Percentiles rank a stretch among this genome's conserved stretches.
phyloP scores from a whole-genome alignment of 2,888 invertebrate species.

The Tuberolachnus salignus region DNA sequence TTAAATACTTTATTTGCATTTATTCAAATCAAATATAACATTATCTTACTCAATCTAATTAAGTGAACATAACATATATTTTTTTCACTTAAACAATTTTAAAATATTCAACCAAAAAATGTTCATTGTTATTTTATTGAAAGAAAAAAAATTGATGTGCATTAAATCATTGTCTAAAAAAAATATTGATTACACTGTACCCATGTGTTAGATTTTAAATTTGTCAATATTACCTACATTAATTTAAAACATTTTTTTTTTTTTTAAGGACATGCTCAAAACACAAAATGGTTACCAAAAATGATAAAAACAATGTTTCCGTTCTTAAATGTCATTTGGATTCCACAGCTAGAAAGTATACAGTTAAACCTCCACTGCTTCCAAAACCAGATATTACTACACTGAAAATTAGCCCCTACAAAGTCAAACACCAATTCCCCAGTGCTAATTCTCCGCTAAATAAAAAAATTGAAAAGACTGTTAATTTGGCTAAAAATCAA shows the following conservation, averaged over 20 bases:
- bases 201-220: not conserved
- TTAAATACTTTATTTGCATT: not conserved
- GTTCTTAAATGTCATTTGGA: constrained; percentile 30
- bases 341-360: constrained; percentile 14
- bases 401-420: constrained; percentile 39
- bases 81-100: too few species aligned
- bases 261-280: constrained; percentile 27
- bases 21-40: not conserved
- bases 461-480: constrained; percentile 30
- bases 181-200: not conserved
- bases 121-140: not conserved
- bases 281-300: constrained; percentile 34
- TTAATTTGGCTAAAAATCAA: constrained; percentile 22
- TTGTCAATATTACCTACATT: not conserved
- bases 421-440: constrained; percentile 48
- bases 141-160: not conserved
- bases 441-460: not conserved
- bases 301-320: constrained; percentile 1
- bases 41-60: too few species aligned
- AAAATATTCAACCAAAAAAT: too few species aligned
- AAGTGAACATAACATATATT: too few species aligned
- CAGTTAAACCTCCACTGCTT: constrained; percentile 57
- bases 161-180: not conserved
- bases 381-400: constrained; percentile 56
- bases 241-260: constrained; percentile 9